Evolutionary conservation across 2,113 vertebrate species (phyloP).

Genomic region (Alces alces): DNA sequence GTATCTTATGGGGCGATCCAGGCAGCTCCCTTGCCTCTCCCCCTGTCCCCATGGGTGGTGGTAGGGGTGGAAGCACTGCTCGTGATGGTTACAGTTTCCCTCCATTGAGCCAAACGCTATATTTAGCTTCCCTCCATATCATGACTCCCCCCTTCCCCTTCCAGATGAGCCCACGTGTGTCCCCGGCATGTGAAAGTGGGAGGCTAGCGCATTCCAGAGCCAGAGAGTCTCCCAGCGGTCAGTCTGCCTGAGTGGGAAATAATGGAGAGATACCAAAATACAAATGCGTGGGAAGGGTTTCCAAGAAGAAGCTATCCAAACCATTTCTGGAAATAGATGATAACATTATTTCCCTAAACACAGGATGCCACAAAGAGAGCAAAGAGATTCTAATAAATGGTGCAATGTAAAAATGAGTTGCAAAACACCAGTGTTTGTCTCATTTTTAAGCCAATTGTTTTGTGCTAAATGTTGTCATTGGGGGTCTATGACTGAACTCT

Average conservation of each 20-base stretch:
- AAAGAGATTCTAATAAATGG: conserved; percentile 66
- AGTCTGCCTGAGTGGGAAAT: conserved; percentile 72
- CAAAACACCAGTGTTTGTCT: conserved; percentile 12
- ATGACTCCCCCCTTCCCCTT: neutral
- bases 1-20: neutral
- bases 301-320: conserved; percentile 77
- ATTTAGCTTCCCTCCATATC: neutral
- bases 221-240: conserved; percentile 18
- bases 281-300: conserved; percentile 77
- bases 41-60: too few relatives aligned
- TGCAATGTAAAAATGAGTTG: conserved; percentile 58
- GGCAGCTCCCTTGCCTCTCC: neutral
- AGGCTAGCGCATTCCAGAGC: neutral
- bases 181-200: neutral
- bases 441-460: neutral
- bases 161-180: neutral
- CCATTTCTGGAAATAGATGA: conserved; percentile 79
- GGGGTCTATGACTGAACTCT: neutral
- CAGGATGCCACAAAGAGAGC: conserved; percentile 58
- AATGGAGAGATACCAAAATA: conserved; percentile 65
- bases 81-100: neutral
- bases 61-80: too few relatives aligned
- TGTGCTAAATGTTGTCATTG: neutral
- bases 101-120: neutral
- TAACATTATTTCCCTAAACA: conserved; percentile 78